Evolutionary conservation across 2,888 invertebrate genomes (phyloP), one percentile per base, ranked within the genome.

Genomic region (Cancer borealis): DNA sequence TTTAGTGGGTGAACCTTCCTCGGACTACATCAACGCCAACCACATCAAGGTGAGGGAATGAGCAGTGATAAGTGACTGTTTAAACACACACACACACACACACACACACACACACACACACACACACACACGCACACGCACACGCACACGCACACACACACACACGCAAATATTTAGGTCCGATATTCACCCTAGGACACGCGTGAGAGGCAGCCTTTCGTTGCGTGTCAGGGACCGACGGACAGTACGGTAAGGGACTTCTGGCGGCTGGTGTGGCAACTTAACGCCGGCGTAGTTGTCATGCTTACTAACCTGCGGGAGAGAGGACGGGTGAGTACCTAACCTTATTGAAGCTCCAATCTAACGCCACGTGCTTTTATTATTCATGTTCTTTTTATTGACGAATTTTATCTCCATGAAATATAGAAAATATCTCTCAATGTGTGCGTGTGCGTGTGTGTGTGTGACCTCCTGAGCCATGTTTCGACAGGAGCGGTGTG

Each of bases 201-300:
- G 10, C 10, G 46, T 8, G 91, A 14, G 4, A 21, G 54, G 92
- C 26, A 45, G 60, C 30, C 12, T 39, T 93, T 95, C 92, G 46
- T 95, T 4, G 95, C 95, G 10, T 47, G 94, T 0, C 95, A 95
- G 89, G 95, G 88, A 5, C 95, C 95, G 14, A 93, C 45, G 21
- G 79, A 54, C 4, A 30, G 47, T 46, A 92, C 95, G 30, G 49
- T 89, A 5, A 47, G 17, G 10, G 94, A 95, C 92, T 93, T 93
- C 60, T 95, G 95, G 95, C 88, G 92, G 89, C 92, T 95, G 94
- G 93, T 95, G 73, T 93, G 92, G 92, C 93, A 95, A 49, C 91
- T 49, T 30, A 60, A 73, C 21, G 88, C 89, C 30, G 0, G 30
- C 46, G 73, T 66, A 73, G 60, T 95, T 89, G 89, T 95, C 47